phyloP scores from a whole-genome alignment of 2,797 vertebrate genomes.

The Spinus olivaceus region DNA sequence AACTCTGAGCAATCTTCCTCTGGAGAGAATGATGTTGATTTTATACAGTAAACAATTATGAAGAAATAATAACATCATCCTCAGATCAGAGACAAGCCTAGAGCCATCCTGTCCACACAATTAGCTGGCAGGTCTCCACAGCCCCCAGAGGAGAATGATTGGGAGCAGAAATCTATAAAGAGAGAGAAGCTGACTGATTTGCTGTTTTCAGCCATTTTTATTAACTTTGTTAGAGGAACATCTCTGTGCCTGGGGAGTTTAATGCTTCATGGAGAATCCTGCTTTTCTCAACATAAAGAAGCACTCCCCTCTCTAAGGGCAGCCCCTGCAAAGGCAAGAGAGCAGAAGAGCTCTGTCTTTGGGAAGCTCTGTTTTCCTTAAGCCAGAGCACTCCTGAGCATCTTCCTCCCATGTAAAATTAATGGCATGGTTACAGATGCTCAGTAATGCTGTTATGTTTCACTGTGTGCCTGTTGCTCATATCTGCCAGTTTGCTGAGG shows the following conservation, averaged over 20 bases:
- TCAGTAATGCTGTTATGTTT: not conserved
- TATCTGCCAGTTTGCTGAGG: not conserved
- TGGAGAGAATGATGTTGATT: conserved; percentile 37
- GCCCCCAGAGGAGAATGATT: not conserved
- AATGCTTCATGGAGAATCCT: not conserved
- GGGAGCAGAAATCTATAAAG: conserved; percentile 19
- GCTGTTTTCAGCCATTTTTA: conserved; percentile 23
- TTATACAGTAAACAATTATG: conserved; percentile 52
- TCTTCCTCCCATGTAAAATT: not conserved
- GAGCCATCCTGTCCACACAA: conserved; percentile 20
- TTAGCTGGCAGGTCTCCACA: conserved; percentile 26
- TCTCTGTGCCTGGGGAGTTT: not conserved
- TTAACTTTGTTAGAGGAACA: not conserved
- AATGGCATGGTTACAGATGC: not conserved
- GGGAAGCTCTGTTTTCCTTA: not conserved
- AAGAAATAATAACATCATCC: conserved; percentile 54
- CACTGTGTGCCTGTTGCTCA: not conserved
- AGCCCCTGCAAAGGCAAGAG: not conserved
- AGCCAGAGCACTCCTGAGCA: not conserved
- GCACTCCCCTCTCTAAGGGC: not conserved
- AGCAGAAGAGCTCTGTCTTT: not conserved
- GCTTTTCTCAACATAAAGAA: not conserved
- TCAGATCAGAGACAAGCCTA: conserved; percentile 35
- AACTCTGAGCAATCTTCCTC: conserved; percentile 1
- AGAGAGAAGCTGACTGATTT: not conserved